phyloP scores from a whole-genome alignment of 1,140 invertebrate genomes.

The Tyrophagus putrescentiae region DNA sequence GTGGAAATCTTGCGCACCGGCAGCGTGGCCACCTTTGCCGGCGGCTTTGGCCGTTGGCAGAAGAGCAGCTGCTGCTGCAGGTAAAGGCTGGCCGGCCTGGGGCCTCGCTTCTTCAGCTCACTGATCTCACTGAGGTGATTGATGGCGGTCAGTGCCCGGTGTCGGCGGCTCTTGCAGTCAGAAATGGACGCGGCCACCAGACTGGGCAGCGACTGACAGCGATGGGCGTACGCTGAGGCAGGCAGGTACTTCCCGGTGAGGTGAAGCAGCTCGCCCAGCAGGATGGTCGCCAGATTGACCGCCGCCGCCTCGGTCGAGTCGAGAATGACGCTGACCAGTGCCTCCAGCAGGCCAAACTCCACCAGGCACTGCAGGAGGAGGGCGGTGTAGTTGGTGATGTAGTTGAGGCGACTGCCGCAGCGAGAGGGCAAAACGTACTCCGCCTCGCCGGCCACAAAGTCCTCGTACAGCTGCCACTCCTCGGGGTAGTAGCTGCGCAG shows the following conservation, averaged over 20 bases:
- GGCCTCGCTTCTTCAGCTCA: conserved; percentile 54
- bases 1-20: not conserved
- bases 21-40: not conserved
- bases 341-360: conserved; percentile 56
- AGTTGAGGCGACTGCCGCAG: conserved; percentile 53
- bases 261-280: conserved; percentile 71
- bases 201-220: conserved; percentile 61
- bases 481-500: conserved; percentile 41
- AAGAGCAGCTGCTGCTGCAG: conserved; percentile 55
- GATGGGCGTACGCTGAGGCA: conserved; percentile 63
- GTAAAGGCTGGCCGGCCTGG: conserved; percentile 60
- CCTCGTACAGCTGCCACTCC: conserved; percentile 70
- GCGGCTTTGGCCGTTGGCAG: conserved; percentile 24
- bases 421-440: conserved; percentile 62
- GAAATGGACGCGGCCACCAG: conserved; percentile 59
- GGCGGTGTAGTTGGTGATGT: conserved; percentile 77
- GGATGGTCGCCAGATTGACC: conserved; percentile 70
- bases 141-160: conserved; percentile 56
- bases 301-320: conserved; percentile 63
- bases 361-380: conserved; percentile 71
- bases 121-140: conserved; percentile 56
- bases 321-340: conserved; percentile 76
- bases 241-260: conserved; percentile 49
- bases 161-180: conserved; percentile 27
- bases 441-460: conserved; percentile 79